Percentiles rank a stretch among this genome's conserved stretches.
Conservation (phyloP, 2,888 invertebrate genomes). For the Crepidodera aurea region DNA sequence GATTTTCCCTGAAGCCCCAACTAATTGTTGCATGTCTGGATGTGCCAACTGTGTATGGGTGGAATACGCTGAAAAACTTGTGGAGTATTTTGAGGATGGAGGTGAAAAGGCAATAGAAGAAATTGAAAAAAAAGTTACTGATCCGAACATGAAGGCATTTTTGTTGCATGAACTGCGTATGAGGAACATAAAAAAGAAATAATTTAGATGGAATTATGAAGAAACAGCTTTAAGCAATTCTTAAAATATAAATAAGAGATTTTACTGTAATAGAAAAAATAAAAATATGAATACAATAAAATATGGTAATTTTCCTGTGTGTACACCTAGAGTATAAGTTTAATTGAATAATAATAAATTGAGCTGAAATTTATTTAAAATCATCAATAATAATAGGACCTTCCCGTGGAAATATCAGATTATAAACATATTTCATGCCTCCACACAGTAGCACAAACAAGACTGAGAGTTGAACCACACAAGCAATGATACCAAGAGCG, state of each 20-base stretch:
- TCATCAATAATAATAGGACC: conserved; percentile 1
- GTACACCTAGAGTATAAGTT: too few relatives aligned
- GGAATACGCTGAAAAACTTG: conserved; percentile 83
- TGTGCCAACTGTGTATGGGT: conserved; percentile 95
- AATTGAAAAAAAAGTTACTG: conserved; percentile 78
- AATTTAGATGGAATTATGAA: too few relatives aligned
- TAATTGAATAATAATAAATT: too few relatives aligned
- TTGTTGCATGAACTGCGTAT: conserved; percentile 77
- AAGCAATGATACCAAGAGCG: conserved; percentile 8
- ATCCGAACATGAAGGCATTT: conserved; percentile 85
- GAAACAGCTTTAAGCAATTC: too few relatives aligned
- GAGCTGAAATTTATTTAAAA: neutral
- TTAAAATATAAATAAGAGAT: too few relatives aligned
- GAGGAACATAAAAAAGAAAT: conserved; percentile 46
- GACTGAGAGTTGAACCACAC: neutral
- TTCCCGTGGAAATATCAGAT: conserved; percentile 3
- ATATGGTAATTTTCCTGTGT: too few relatives aligned
- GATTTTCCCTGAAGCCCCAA: conserved; percentile 73
- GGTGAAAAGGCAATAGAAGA: conserved; percentile 73
- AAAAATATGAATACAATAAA: too few relatives aligned
- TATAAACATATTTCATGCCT: conserved; percentile 4
- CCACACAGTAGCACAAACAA: neutral
- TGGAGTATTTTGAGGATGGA: conserved; percentile 67
- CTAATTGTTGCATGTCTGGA: conserved; percentile 90
- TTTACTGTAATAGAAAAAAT: too few relatives aligned